Base-by-base conservation (phyloP, 1,140 invertebrate genomes). In the Pogonomyrmex californicus region DNA sequence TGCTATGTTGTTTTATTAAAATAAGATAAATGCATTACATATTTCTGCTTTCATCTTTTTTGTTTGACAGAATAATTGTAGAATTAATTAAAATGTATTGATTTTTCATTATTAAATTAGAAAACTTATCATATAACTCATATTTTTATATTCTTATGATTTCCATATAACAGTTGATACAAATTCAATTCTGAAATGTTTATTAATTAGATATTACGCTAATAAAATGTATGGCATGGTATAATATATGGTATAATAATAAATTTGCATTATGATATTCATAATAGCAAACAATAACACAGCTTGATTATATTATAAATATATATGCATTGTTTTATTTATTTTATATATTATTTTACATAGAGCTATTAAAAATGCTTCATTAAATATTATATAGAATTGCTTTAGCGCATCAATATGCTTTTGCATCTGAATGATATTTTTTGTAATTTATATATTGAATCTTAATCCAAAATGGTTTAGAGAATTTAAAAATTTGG, bases 391-490 rank as follows among this genome's bases (percentile, higher is more conserved):
- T 44, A 68, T 41, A 10, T 41, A 44, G 38, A 41, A 81, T 81
- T n/a, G 79, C 38, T 65, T 77, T 78, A 17, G 5, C 12, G 36
- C 58, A 65, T 78, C 17, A 62, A 51, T 63, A 51, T 77, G 58
- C 73, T 77, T 85, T 85, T 78, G 82, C 60, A 85, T 77, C 7
- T 76, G n/a, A 62, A 88, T 65, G 36, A 75, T 30, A 33, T 54
- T 73, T 73, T 44, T 30, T 77, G 30, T 4, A 65, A 12, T 23
- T 56, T 56, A 51, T 58, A 17, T 54, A 56, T 17, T 75, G 71
- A 73, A 49, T 73, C 4, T 49, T 77, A n/a, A 85, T 87, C 1
- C 4, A 56, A 17, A 58, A 41, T 47, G 44, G 23, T 4, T 73
- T 78, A 14, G 44, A 7, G 44, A 7, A 49, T 71, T 62, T 85